Evolutionary conservation across 2,113 vertebrate genomes (phyloP).

Genomic region (Rana temporaria): DNA sequence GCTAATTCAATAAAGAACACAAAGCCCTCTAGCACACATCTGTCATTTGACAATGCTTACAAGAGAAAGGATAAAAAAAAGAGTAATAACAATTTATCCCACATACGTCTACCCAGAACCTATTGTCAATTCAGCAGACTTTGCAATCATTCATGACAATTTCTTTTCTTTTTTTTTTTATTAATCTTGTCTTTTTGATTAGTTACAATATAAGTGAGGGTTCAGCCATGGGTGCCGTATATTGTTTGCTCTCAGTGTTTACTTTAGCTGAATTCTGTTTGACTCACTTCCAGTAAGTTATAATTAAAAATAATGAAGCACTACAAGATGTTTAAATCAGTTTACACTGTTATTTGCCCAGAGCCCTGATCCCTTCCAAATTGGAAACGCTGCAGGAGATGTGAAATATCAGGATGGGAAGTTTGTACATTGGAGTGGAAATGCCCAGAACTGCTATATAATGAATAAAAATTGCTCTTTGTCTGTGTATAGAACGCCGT

Average conservation of each 20-base stretch:
- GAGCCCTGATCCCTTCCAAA: conserved; percentile 43
- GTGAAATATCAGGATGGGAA: conserved; percentile 1
- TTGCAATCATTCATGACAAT: conserved; percentile 7
- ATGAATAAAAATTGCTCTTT: conserved; percentile 9
- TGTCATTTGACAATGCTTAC: conserved; percentile 19
- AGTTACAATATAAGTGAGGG: conserved; percentile 6
- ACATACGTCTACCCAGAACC: conserved; percentile 13
- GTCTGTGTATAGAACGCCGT: no score
- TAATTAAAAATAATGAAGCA: conserved; percentile 8
- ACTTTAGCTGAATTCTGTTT: not conserved
- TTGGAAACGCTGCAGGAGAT: conserved; percentile 30
- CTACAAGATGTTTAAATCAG: conserved; percentile 51
- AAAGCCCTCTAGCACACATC: conserved; percentile 4
- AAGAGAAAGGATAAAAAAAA: conserved; percentile 13
- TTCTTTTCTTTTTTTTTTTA: not conserved
- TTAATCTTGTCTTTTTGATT: not conserved
- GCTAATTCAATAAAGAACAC: conserved; percentile 38
- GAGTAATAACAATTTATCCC: conserved; percentile 1
- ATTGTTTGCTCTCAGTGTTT: not conserved
- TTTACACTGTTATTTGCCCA: conserved; percentile 43
- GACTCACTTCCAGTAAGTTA: conserved; percentile 4
- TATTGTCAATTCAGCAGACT: conserved; percentile 2
- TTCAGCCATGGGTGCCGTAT: not conserved
- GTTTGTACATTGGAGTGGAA: conserved; percentile 58
- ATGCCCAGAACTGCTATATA: conserved; percentile 61